Evolutionary conservation across 2,797 vertebrate genomes (phyloP).

Genomic region (Periparus ater): DNA sequence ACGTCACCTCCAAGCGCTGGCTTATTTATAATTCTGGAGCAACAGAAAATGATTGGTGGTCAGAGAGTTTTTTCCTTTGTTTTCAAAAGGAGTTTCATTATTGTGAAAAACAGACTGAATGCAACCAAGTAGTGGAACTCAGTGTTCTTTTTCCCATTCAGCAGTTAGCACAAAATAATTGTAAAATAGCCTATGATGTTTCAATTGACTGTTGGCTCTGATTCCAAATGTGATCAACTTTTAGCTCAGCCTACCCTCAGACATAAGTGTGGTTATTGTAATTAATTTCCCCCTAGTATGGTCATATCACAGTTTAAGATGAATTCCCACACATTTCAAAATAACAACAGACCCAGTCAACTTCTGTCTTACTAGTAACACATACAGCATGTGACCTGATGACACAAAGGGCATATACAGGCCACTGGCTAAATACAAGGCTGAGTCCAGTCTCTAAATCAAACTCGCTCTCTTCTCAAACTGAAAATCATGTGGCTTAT

Average conservation of each 20-base stretch:
- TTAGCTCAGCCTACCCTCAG: neutral
- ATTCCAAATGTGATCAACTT: neutral
- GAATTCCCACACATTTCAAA: neutral
- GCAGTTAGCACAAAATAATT: neutral
- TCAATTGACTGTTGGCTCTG: neutral
- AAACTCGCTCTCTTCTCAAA: neutral
- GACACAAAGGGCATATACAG: neutral
- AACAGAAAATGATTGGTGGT: neutral
- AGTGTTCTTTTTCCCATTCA: neutral
- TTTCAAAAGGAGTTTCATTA: neutral
- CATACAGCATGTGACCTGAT: neutral
- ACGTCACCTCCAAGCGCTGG: neutral
- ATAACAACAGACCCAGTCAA: neutral
- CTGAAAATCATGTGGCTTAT: neutral
- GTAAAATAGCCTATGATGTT: neutral
- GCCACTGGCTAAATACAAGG: neutral
- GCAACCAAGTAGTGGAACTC: neutral
- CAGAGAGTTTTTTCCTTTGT: neutral
- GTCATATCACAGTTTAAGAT: neutral
- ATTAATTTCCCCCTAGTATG: neutral
- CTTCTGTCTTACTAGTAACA: neutral
- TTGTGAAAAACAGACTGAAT: neutral
- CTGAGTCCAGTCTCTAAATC: neutral
- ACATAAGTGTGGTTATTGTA: neutral
- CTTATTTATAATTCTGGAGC: neutral